A percentile compares a stretch with the other conserved stretches of the same genome.
Conservation (phyloP, 2,113 vertebrate species). For the Callipepla squamata region DNA sequence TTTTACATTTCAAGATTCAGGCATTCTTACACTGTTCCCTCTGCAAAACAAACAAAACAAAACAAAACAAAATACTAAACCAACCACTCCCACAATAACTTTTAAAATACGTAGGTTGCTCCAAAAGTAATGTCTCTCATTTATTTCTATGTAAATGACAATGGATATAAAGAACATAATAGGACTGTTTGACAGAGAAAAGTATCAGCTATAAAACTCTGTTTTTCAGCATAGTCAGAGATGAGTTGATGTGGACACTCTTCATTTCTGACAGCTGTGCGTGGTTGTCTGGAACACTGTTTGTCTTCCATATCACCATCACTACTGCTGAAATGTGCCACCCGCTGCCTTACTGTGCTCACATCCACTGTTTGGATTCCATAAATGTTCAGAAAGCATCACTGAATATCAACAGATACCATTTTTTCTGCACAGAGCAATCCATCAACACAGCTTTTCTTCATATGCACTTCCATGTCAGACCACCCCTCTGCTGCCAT, state of each 20-base stretch:
- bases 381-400: not conserved
- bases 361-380: not conserved
- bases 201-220: not conserved
- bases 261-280: not conserved
- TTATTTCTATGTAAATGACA: not conserved
- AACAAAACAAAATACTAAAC: too few species aligned
- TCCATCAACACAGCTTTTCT: not conserved
- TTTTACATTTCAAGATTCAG: constrained; percentile 3
- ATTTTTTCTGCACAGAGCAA: not conserved
- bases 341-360: not conserved
- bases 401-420: not conserved
- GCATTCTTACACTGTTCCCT: not conserved
- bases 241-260: not conserved
- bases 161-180: not conserved
- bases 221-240: not conserved
- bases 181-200: not conserved
- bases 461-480: not conserved
- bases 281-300: not conserved
- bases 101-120: not conserved
- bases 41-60: not conserved
- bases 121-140: not conserved
- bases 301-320: not conserved
- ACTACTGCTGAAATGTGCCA: not conserved
- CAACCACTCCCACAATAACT: not conserved
- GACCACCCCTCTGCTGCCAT: not conserved